A percentile compares a stretch with the other conserved stretches of the same genome.
phyloP scores from a whole-genome alignment of 2,113 vertebrate genomes.

The Cyprinodon brontotheroides region DNA sequence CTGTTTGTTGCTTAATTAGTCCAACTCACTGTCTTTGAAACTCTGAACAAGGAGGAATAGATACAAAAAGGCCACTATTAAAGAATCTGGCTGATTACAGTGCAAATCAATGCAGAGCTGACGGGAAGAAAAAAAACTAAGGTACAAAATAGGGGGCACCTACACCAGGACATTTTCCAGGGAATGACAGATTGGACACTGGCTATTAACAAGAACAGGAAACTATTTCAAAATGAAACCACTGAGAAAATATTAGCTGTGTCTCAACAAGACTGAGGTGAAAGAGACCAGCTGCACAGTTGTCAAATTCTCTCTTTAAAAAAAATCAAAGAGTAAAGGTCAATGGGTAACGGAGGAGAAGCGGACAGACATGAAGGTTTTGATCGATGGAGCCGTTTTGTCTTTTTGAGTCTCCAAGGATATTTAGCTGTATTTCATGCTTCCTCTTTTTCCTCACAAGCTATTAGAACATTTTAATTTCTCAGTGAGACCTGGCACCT shows the following conservation, averaged over 20 bases:
- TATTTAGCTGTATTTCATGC: neutral
- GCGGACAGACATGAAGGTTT: neutral
- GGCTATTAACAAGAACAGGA: no score
- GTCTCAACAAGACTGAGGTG: neutral
- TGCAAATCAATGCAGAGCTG: no score
- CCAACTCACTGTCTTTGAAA: no score
- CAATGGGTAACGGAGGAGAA: neutral
- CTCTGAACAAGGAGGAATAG: no score
- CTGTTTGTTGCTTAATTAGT: no score
- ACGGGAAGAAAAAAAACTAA: no score
- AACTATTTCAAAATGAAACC: neutral
- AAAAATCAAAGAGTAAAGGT: neutral
- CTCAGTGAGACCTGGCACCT: neutral
- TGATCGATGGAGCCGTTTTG: neutral
- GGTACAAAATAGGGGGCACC: no score
- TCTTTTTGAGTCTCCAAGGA: neutral
- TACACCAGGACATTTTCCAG: no score
- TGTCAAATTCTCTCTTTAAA: neutral
- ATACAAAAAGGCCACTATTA: no score
- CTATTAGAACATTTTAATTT: neutral
- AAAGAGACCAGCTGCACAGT: neutral
- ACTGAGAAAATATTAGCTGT: neutral
- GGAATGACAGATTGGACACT: no score
- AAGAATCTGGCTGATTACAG: no score
- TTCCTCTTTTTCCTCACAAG: neutral